Evolutionary conservation across 2,888 invertebrate species (phyloP), one percentile per base, ranked within the genome.

Genomic region (Xanthorhoe designata): DNA sequence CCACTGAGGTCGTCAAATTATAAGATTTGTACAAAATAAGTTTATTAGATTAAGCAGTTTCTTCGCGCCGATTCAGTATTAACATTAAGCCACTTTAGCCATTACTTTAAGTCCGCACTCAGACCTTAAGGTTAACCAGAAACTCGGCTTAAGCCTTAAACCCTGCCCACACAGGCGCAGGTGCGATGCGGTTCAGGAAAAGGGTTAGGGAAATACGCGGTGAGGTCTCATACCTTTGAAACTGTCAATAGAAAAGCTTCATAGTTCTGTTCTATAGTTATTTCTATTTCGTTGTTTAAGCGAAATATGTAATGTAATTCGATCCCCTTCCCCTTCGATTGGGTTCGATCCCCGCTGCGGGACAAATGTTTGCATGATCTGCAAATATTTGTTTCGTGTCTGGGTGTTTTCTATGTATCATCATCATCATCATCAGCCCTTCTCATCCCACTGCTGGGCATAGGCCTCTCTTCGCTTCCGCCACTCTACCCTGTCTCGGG

Each of bases 91-190:
- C 67, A 72, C 66, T 75, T 72, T 71, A 66, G 76, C 70, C 71
- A 75, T 78, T 77, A 77, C 71, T 78, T 74, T 71, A 69, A 64
- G 56, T 62, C 51, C 51, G 19, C 19, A 24, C 49, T 19, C 42
- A 51, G 58, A 38, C 17, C 38, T 58, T 38, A 47, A 60, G 52
- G 59, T 60, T 52, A 42, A 60, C 19, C 19, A 4, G 50, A 18
- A 7, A 59, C 32, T 58, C 32, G 17, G 35, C 50, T 51, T 42
- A 38, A 59, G 51, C 19, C 42, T 24, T 59, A 57, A 57, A 47
- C 57, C 17, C 57, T 49, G 3, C 45, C 10, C 15, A 32, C 19
- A 47, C 24, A 57, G 32, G 17, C 29, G 47, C 57, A 55, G 54
- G 38, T 55, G 54, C 38, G 35, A 17, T 38, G 54, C 47, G 32